A percentile compares a stretch with the other conserved stretches of the same genome.
phyloP scores from a whole-genome alignment of 2,888 invertebrate species.

The Heteropelma amictum region DNA sequence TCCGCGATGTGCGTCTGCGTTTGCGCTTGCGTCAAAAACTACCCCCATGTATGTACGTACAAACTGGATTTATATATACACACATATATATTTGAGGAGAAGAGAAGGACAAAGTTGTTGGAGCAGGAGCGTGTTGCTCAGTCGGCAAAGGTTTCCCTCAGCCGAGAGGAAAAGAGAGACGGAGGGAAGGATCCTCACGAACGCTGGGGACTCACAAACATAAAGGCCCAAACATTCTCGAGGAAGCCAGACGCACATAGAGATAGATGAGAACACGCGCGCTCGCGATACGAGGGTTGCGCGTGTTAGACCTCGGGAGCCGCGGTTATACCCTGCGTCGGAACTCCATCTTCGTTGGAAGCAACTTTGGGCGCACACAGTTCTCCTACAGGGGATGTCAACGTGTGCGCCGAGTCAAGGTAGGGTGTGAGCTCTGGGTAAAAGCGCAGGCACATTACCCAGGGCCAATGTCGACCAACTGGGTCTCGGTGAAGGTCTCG shows the following conservation, averaged over 20 bases:
- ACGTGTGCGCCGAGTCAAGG: slow-evolving; percentile 31
- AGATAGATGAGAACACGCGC: not conserved
- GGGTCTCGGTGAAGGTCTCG: slow-evolving; percentile 76
- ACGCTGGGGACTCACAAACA: not conserved
- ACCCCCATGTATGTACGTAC: not conserved
- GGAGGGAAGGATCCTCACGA: not conserved
- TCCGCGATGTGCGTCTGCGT: slow-evolving; percentile 67
- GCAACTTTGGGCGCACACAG: not conserved
- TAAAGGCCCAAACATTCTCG: too few species aligned
- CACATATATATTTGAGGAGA: slow-evolving; percentile 8
- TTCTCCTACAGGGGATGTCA: slow-evolving; percentile 3
- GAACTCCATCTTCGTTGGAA: slow-evolving; percentile 31
- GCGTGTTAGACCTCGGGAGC: slow-evolving; percentile 28
- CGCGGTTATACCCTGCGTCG: slow-evolving; percentile 30
- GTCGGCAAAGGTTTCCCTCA: slow-evolving; percentile 30
- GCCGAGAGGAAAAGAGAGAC: slow-evolving; percentile 17
- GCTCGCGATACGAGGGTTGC: slow-evolving; percentile 21
- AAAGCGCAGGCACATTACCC: slow-evolving; percentile 58
- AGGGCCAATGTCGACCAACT: slow-evolving; percentile 76
- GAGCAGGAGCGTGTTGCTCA: slow-evolving; percentile 15
- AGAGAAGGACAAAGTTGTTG: slow-evolving; percentile 37
- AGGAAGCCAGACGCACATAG: not conserved
- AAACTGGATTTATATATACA: slow-evolving; percentile 3
- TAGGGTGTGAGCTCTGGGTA: slow-evolving; percentile 52
- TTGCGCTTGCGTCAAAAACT: slow-evolving; percentile 68